Percentiles rank a stretch among this genome's conserved stretches.
These are phyloP conservation scores for Cryptocheilus praepositus DNA, from an alignment of 2,888 invertebrate genomes.

Conservation along the genomic window DNA sequence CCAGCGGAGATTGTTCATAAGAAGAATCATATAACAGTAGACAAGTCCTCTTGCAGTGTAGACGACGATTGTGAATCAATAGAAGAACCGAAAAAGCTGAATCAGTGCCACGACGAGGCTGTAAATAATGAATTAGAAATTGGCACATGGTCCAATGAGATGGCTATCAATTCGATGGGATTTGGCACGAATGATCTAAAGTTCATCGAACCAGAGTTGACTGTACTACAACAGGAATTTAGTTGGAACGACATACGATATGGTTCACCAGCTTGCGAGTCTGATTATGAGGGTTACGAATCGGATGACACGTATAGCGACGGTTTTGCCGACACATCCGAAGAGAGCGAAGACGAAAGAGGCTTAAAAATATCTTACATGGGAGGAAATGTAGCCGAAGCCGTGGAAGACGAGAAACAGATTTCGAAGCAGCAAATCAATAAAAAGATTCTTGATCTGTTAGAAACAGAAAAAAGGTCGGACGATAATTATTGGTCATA, in stretches of 20 bases:
- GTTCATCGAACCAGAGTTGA: slow-evolving; percentile 64
- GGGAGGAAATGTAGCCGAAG: slow-evolving; percentile 90
- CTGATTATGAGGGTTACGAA: slow-evolving; percentile 77
- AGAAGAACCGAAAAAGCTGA: slow-evolving; percentile 21
- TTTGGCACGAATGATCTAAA: slow-evolving; percentile 40
- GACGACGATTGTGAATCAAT: background rate
- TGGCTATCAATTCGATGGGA: slow-evolving; percentile 78
- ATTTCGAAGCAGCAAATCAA: slow-evolving; percentile 66
- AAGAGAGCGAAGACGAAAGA: slow-evolving; percentile 74
- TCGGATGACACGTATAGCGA: slow-evolving; percentile 76
- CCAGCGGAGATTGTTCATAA: slow-evolving; percentile 8
- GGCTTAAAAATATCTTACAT: slow-evolving; percentile 88
- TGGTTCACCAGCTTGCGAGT: slow-evolving; percentile 76
- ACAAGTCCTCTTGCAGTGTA: slow-evolving; percentile 1
- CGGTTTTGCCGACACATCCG: slow-evolving; percentile 74
- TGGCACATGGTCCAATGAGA: slow-evolving; percentile 94
- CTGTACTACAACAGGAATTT: slow-evolving; percentile 63
- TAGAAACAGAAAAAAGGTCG: slow-evolving; percentile 63
- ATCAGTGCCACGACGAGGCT: slow-evolving; percentile 18
- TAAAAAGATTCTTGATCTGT: slow-evolving; percentile 64
- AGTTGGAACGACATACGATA: slow-evolving; percentile 75
- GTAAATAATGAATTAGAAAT: slow-evolving; percentile 82
- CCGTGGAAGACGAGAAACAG: slow-evolving; percentile 80
- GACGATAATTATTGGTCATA: slow-evolving; percentile 61
- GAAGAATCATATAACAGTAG: slow-evolving; percentile 5